phyloP scores from a whole-genome alignment of 2,113 vertebrate species.

The Forbesichthys agassizii region DNA sequence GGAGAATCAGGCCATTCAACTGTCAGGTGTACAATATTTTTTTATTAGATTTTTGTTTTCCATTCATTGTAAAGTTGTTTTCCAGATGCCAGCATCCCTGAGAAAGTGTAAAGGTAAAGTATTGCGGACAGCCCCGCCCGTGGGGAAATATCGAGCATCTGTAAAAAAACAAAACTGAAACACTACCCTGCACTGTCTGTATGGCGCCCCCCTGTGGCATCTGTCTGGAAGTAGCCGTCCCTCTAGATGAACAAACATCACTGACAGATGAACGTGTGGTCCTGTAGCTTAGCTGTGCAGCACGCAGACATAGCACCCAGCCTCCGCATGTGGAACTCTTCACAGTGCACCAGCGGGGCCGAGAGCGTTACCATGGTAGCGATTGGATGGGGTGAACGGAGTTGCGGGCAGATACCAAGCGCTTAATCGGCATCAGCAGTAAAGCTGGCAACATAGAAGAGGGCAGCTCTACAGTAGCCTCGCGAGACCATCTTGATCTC shows the following conservation, averaged over 20 bases:
- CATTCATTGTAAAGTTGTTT: slow-evolving; percentile 68
- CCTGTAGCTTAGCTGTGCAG: neutral
- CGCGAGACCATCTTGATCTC: slow-evolving; percentile 11
- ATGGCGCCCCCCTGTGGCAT: slow-evolving; percentile 4
- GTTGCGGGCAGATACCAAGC: too few relatives aligned
- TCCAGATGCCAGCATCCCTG: slow-evolving; percentile 79
- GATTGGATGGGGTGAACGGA: slow-evolving; percentile 9
- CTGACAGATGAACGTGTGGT: too few relatives aligned
- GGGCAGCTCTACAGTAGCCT: slow-evolving; percentile 42
- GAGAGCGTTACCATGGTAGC: slow-evolving; percentile 60
- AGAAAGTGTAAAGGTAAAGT: slow-evolving; percentile 70
- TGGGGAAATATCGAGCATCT: slow-evolving; percentile 29
- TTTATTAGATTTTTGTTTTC: slow-evolving; percentile 44
- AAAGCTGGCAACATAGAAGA: slow-evolving; percentile 49
- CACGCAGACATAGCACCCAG: slow-evolving; percentile 20
- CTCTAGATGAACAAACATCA: too few relatives aligned
- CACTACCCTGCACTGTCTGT: slow-evolving; percentile 33
- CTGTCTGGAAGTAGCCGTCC: too few relatives aligned
- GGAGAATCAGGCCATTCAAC: slow-evolving; percentile 1
- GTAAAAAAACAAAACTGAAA: slow-evolving; percentile 43
- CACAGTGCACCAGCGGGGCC: slow-evolving; percentile 53
- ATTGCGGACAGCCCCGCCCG: slow-evolving; percentile 45
- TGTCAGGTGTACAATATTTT: slow-evolving; percentile 44
- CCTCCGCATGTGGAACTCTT: slow-evolving; percentile 41
- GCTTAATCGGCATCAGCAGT: neutral